These are phyloP conservation scores for Azorinus chamasolen DNA, from an alignment of 2,888 invertebrate species.

Conservation along the genomic window DNA sequence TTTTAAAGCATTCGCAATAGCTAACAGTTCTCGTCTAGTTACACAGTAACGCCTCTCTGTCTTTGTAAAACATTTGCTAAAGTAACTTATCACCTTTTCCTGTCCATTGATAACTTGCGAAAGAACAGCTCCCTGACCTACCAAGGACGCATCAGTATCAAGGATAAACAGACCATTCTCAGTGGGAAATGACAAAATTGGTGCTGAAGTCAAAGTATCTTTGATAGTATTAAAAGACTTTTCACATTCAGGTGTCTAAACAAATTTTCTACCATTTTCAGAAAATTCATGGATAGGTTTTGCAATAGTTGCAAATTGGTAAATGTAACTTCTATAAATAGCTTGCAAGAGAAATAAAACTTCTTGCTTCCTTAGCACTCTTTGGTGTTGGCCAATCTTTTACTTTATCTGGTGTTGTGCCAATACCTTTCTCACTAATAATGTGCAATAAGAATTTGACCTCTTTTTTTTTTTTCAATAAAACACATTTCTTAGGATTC, in stretches of 20 bases:
- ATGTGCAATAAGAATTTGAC: slow-evolving; percentile 31
- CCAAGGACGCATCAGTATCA: slow-evolving; percentile 24
- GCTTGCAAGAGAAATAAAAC: slow-evolving; percentile 41
- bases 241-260: slow-evolving; percentile 35
- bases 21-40: slow-evolving; percentile 28
- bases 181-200: slow-evolving; percentile 32
- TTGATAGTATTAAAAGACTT: slow-evolving; percentile 35
- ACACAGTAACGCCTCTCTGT: slow-evolving; percentile 41
- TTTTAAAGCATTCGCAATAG: slow-evolving; percentile 28
- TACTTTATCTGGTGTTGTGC: slow-evolving; percentile 20
- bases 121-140: slow-evolving; percentile 24
- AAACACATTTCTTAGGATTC: slow-evolving; percentile 34
- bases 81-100: slow-evolving; percentile 38
- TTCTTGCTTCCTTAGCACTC: too few relatives aligned
- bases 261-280: slow-evolving; percentile 15
- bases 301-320: too few relatives aligned
- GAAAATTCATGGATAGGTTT: slow-evolving; percentile 35
- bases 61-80: slow-evolving; percentile 27
- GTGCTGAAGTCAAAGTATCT: slow-evolving; percentile 18
- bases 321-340: slow-evolving; percentile 54
- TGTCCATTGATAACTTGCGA: slow-evolving; percentile 24
- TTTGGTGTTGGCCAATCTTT: slow-evolving; percentile 48
- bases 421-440: slow-evolving; percentile 32
- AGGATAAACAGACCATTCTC: slow-evolving; percentile 30
- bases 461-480: slow-evolving; percentile 42